phyloP scores from a whole-genome alignment of 2,888 invertebrate genomes.

The Protonemura montana region DNA sequence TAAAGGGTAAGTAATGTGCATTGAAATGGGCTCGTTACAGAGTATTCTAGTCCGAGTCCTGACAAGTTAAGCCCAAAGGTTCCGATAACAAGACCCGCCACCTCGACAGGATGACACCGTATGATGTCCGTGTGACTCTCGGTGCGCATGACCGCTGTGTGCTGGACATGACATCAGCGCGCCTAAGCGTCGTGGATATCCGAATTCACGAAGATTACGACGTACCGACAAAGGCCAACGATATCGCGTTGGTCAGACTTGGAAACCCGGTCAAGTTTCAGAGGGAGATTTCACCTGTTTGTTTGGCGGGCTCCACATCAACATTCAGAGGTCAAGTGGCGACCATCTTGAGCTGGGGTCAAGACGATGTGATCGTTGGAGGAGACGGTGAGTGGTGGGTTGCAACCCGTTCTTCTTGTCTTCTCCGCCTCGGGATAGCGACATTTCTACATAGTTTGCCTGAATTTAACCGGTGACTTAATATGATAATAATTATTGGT shows the following conservation, averaged over 20 bases:
- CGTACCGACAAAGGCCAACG: conserved; percentile 62
- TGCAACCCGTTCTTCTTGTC: too few relatives aligned
- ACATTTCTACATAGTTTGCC: too few relatives aligned
- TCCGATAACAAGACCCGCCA: too few relatives aligned
- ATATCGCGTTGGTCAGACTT: conserved; percentile 67
- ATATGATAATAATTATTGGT: too few relatives aligned
- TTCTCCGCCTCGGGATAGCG: too few relatives aligned
- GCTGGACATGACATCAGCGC: conserved; percentile 61
- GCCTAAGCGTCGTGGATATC: conserved; percentile 63
- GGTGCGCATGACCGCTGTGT: conserved; percentile 65
- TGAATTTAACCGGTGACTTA: too few relatives aligned
- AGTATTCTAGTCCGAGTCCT: neutral
- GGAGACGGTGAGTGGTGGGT: neutral
- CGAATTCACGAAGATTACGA: conserved; percentile 65
- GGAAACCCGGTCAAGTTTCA: conserved; percentile 62
- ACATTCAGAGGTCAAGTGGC: conserved; percentile 63
- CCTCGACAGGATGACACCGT: conserved; percentile 56
- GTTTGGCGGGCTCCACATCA: conserved; percentile 64
- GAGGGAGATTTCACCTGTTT: conserved; percentile 65
- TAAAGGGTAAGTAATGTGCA: conserved; percentile 71
- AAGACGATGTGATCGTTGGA: conserved; percentile 51
- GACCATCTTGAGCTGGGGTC: conserved; percentile 61
- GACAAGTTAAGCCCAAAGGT: too few relatives aligned
- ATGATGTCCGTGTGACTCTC: conserved; percentile 63
- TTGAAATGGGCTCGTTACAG: neutral